Percentiles rank a stretch among this genome's conserved stretches.
These are phyloP conservation scores for Dipus sagitta DNA, from an alignment of 2,797 vertebrate species.

Conservation along the genomic window DNA sequence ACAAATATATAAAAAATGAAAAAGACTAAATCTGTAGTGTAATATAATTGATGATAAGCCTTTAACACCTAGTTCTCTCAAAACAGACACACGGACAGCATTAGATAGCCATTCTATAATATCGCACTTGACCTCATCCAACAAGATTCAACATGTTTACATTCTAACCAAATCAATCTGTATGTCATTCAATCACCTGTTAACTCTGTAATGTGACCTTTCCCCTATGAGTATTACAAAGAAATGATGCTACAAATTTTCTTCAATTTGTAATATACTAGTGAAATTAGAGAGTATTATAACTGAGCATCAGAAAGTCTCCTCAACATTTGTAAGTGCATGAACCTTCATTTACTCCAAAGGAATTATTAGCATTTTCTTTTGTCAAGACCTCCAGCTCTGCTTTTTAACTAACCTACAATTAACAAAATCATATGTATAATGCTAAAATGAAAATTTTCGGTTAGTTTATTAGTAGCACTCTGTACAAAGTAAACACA, in stretches of 20 bases:
- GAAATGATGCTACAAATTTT: slow-evolving; percentile 52
- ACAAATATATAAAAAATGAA: too few species aligned
- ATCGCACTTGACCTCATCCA: slow-evolving; percentile 45
- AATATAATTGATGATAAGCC: not conserved
- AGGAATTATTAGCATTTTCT: slow-evolving; percentile 40
- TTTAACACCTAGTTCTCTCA: slow-evolving; percentile 49
- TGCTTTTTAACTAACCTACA: not conserved
- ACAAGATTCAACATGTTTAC: not conserved
- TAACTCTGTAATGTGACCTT: slow-evolving; percentile 29
- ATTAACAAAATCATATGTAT: not conserved
- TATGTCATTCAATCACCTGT: slow-evolving; percentile 16
- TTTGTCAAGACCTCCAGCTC: slow-evolving; percentile 1
- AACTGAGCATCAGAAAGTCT: slow-evolving; percentile 39
- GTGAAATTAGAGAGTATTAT: not conserved
- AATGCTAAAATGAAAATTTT: slow-evolving; percentile 47
- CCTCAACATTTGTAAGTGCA: slow-evolving; percentile 26
- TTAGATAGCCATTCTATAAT: slow-evolving; percentile 28
- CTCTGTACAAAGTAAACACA: slow-evolving; percentile 14
- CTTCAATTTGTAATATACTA: slow-evolving; percentile 50
- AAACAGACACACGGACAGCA: slow-evolving; percentile 19
- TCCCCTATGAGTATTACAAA: slow-evolving; percentile 31
- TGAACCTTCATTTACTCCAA: slow-evolving; percentile 15
- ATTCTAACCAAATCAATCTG: slow-evolving; percentile 47
- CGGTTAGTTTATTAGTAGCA: slow-evolving; percentile 7
- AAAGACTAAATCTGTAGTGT: not conserved